These are phyloP conservation scores for Aurelia aurita DNA, from an alignment of 30 jellyfish, hydroid and myxozoan genomes.

Conservation along the genomic window DNA sequence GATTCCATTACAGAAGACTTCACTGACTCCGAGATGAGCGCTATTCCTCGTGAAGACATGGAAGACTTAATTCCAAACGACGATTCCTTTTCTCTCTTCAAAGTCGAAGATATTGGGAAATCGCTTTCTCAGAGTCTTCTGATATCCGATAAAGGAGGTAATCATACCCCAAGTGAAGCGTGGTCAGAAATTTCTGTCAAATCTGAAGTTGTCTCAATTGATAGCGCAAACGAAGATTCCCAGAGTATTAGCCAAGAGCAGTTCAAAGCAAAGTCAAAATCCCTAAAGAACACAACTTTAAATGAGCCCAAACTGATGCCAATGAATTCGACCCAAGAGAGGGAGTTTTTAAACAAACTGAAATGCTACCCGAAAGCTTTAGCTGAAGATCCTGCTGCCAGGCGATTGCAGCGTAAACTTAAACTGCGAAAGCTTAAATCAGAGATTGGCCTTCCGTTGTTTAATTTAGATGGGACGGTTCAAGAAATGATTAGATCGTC, in stretches of 20 bases:
- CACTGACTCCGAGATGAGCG: neutral
- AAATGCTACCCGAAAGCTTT: slow-evolving; percentile 70
- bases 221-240: slow-evolving; percentile 20
- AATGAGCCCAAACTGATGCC: slow-evolving; percentile 34
- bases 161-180: neutral
- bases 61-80: slow-evolving; percentile 28
- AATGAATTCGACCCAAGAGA: slow-evolving; percentile 75
- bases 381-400: slow-evolving; percentile 77
- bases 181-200: slow-evolving; percentile 10
- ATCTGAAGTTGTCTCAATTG: slow-evolving; percentile 19
- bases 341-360: slow-evolving; percentile 67
- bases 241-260: slow-evolving; percentile 54
- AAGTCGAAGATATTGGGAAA: slow-evolving; percentile 63
- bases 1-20: slow-evolving; percentile 22
- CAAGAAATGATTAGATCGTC: slow-evolving; percentile 34
- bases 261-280: slow-evolving; percentile 16
- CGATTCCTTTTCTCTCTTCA: slow-evolving; percentile 63
- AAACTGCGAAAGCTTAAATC: slow-evolving; percentile 76
- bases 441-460: slow-evolving; percentile 83
- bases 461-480: slow-evolving; percentile 73
- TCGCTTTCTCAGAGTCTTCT: slow-evolving; percentile 25
- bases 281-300: neutral
- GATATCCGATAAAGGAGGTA: neutral
- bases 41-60: slow-evolving; percentile 5
- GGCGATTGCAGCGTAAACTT: slow-evolving; percentile 81